Conservation (phyloP, 1,140 invertebrate species). For the Eupeodes corollae region DNA sequence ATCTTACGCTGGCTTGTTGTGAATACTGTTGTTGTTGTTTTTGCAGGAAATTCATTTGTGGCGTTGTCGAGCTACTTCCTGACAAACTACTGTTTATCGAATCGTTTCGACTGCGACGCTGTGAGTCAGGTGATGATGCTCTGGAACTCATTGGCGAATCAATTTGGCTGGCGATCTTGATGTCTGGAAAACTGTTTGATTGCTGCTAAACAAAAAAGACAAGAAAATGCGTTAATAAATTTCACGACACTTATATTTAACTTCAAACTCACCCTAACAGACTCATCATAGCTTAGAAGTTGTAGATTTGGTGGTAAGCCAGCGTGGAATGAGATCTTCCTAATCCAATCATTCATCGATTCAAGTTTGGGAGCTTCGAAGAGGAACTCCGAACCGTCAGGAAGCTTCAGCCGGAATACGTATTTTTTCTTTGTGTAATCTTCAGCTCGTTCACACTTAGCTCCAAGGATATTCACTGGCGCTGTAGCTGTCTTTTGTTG, state of each 20-base stretch:
- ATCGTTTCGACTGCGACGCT: constrained; percentile 21
- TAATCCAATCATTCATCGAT: constrained; percentile 85
- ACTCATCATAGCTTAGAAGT: constrained; percentile 67
- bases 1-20: constrained; percentile 7
- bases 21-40: constrained; percentile 37
- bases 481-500: constrained; percentile 78
- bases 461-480: constrained; percentile 79
- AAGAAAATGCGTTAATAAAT: background rate
- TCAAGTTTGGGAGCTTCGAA: constrained; percentile 64
- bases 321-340: constrained; percentile 91
- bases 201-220: constrained; percentile 21
- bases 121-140: constrained; percentile 35
- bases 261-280: constrained; percentile 25
- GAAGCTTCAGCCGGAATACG: constrained; percentile 77
- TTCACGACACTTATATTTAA: background rate
- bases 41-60: constrained; percentile 35
- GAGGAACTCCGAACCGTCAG: constrained; percentile 87
- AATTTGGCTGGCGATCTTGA: constrained; percentile 27
- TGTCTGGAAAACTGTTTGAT: constrained; percentile 35
- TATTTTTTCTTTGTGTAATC: constrained; percentile 94
- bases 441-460: constrained; percentile 65
- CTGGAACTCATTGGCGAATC: constrained; percentile 35
- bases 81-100: constrained; percentile 10
- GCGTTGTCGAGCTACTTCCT: constrained; percentile 16
- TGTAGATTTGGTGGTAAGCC: constrained; percentile 78